A percentile compares a stretch with the other conserved stretches of the same genome.
These are phyloP conservation scores for Crioceris asparagi DNA, from an alignment of 2,888 invertebrate genomes.

Conservation along the genomic window DNA sequence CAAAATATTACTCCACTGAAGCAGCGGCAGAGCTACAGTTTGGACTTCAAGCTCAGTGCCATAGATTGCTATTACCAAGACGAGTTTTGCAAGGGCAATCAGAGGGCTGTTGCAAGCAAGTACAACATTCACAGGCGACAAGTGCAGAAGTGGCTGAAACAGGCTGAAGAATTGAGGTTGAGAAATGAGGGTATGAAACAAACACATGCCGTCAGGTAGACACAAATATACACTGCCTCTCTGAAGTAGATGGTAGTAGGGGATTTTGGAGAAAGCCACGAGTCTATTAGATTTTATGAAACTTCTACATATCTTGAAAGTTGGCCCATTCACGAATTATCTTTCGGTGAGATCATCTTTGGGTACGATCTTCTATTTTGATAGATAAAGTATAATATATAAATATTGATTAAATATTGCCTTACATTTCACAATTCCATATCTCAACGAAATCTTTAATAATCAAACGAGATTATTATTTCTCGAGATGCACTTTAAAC, in stretches of 20 bases:
- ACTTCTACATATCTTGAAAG: too few relatives aligned
- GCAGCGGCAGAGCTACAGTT: constrained; percentile 38
- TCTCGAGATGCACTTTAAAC: too few relatives aligned
- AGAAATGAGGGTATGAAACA: constrained; percentile 31
- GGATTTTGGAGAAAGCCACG: constrained; percentile 9
- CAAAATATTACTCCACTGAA: constrained; percentile 24
- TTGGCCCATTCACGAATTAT: too few relatives aligned
- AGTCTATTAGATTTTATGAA: constrained; percentile 14
- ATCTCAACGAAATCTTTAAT: too few relatives aligned
- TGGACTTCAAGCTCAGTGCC: constrained; percentile 45
- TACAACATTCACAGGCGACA: constrained; percentile 41
- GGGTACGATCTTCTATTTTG: too few relatives aligned
- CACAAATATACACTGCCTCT: constrained; percentile 1
- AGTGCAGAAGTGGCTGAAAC: constrained; percentile 48
- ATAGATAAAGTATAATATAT: too few relatives aligned
- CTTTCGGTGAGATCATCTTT: too few relatives aligned
- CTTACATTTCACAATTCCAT: too few relatives aligned
- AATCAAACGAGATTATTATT: too few relatives aligned
- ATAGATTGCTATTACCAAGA: constrained; percentile 45
- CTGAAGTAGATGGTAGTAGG: neutral
- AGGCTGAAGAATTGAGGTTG: constrained; percentile 37
- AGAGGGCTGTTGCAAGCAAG: constrained; percentile 39
- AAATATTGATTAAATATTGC: too few relatives aligned
- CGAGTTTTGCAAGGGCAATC: constrained; percentile 39
- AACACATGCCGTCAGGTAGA: constrained; percentile 29